phyloP scores from a whole-genome alignment of 2,888 invertebrate genomes.

The Microctonus brassicae region DNA sequence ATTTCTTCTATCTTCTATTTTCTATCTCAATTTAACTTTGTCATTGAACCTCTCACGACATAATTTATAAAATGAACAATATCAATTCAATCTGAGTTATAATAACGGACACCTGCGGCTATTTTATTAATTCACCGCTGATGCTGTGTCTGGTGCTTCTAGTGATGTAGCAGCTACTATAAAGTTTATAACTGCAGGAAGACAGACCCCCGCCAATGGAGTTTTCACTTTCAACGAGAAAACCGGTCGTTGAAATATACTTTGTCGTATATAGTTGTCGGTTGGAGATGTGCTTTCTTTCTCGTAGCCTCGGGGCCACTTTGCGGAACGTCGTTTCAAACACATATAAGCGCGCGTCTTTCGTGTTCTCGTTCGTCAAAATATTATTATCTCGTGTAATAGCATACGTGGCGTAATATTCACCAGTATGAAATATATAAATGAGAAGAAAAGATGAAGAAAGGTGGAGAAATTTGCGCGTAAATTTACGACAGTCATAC shows the following conservation, averaged over 20 bases:
- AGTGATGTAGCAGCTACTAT: not conserved
- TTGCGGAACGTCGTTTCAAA: not conserved
- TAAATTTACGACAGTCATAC: not conserved
- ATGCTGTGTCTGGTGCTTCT: not conserved
- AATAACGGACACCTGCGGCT: not conserved
- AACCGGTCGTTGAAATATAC: conserved; percentile 36
- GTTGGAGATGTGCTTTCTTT: conserved; percentile 30
- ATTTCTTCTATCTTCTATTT: too few relatives aligned
- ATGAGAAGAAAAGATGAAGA: too few relatives aligned
- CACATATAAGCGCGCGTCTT: not conserved
- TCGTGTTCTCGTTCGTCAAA: not conserved
- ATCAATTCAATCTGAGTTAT: not conserved
- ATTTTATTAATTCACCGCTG: not conserved
- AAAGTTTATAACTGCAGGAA: not conserved
- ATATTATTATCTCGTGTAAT: not conserved
- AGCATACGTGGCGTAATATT: not conserved
- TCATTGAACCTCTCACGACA: not conserved
- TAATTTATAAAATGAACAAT: not conserved
- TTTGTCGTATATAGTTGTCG: not conserved
- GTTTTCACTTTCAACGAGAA: conserved; percentile 42
- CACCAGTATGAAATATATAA: not conserved
- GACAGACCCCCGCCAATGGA: not conserved
- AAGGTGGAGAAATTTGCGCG: not conserved
- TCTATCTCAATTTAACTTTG: not conserved
- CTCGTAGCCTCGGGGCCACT: conserved; percentile 21